These are phyloP conservation scores for Caretta caretta DNA, from an alignment of 2,113 vertebrate species.

Conservation along the genomic window DNA sequence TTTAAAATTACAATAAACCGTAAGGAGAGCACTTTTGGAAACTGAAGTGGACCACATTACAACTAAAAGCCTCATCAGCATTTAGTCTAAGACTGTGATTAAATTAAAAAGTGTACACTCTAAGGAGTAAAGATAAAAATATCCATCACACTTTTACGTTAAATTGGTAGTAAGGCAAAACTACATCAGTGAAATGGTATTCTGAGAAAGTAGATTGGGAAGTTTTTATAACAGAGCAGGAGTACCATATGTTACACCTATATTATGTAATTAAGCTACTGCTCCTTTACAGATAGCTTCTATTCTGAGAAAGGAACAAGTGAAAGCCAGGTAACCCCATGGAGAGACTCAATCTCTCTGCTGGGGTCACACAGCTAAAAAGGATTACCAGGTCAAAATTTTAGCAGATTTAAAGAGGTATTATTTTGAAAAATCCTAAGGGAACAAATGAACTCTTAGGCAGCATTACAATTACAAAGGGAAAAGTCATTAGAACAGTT, in stretches of 20 bases:
- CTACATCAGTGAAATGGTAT: neutral
- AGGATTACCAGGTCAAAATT: conserved; percentile 69
- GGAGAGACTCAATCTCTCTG: neutral
- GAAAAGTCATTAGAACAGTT: neutral
- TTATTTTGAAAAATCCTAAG: conserved; percentile 39
- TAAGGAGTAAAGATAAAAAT: conserved; percentile 15
- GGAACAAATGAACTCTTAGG: conserved; percentile 18
- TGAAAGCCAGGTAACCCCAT: conserved; percentile 5
- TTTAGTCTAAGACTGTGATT: neutral
- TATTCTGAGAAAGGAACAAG: neutral
- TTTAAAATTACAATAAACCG: conserved; percentile 32
- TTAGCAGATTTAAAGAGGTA: conserved; percentile 44
- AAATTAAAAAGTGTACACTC: conserved; percentile 16
- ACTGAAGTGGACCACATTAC: neutral
- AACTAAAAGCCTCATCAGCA: conserved; percentile 53
- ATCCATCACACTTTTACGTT: neutral
- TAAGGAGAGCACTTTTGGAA: conserved; percentile 46
- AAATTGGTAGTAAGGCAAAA: conserved; percentile 1
- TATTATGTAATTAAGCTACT: neutral
- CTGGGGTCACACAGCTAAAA: conserved; percentile 53
- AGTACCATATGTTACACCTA: neutral
- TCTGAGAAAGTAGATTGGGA: neutral
- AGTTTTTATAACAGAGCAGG: neutral
- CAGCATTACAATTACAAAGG: neutral
- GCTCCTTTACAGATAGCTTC: neutral